Base-by-base conservation (phyloP, 1,140 invertebrate genomes). In the Lordiphosa mommai region DNA sequence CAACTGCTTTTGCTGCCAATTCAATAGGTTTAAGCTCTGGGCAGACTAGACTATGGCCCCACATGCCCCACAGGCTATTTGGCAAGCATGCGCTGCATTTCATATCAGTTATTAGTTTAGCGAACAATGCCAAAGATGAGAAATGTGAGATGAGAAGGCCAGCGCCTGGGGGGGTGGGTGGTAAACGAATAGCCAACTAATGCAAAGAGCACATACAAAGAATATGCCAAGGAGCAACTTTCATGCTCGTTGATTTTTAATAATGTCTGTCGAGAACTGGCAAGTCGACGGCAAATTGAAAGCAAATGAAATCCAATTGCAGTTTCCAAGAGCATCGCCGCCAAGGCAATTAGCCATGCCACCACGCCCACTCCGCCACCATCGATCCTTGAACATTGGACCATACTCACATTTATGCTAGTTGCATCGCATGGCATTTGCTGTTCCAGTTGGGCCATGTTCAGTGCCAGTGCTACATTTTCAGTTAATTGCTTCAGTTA, bases 381-480 rank as follows among this genome's bases (percentile, higher is more conserved):
- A 40, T 48, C 16, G 17, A 6, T 8, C 23, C 23, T 5, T 27
- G 23, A 27, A 27, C 23, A n/a, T n/a, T n/a, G n/a, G 23, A 27
- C 23, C 9, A 34, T 84, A 82, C 77, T 82, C 80, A 82, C 77
- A 71, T 84, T 82, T 84, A 77, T 82, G 72, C 77, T 77, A 66
- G 72, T 82, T 77, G 77, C 77, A 72, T 82, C 67, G 67, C 72
- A 77, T 69, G 68, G 77, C 79, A 77, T 84, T 84, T 84, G 77
- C 72, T 72, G 67, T 82, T 84, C 72, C 77, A 77, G 77, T 84
- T 76, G 72, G 76, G 77, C 77, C 76, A 80, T 80, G 76, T 80
- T 74, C 76, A 5, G 76, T 72, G 43, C 57, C 56, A 70, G 47
- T 50, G 72, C 77, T 82, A 82, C 77, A 82, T 82, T 82, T 84